These are phyloP conservation scores for Falco rusticolus DNA, from an alignment of 2,797 vertebrate species.

Conservation along the genomic window DNA sequence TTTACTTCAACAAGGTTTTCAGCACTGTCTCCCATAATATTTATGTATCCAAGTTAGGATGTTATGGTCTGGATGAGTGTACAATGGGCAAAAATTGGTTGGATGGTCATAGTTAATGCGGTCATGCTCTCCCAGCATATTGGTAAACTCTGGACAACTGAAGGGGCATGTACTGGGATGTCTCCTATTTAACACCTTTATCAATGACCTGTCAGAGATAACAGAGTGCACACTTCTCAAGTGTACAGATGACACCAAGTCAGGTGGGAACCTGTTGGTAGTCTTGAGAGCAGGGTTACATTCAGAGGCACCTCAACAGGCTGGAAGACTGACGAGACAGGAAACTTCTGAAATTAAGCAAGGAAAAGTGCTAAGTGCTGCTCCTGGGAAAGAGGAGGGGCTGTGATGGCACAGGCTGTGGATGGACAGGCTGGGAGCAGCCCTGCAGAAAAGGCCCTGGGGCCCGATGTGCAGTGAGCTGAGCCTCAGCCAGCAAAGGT, in stretches of 20 bases:
- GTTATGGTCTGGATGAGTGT: not conserved
- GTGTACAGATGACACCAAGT: not conserved
- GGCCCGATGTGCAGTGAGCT: not conserved
- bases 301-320: not conserved
- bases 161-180: not conserved
- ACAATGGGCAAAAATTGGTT: accelerated
- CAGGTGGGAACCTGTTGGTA: accelerated
- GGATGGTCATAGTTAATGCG: not conserved
- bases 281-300: not conserved
- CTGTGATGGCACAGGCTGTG: not conserved
- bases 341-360: not conserved
- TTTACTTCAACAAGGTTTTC: not conserved
- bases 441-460: not conserved
- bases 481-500: not conserved
- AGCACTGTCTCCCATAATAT: not conserved
- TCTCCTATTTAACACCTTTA: not conserved
- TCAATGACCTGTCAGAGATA: not conserved
- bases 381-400: not conserved
- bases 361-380: not conserved
- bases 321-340: not conserved
- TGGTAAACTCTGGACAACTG: not conserved
- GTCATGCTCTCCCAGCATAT: accelerated
- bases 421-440: not conserved
- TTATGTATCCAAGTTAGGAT: not conserved
- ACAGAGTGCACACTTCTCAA: not conserved